These are phyloP conservation scores for Caenorhabditis sp. DNA, from an alignment of 2,888 invertebrate genomes.

Conservation along the genomic window DNA sequence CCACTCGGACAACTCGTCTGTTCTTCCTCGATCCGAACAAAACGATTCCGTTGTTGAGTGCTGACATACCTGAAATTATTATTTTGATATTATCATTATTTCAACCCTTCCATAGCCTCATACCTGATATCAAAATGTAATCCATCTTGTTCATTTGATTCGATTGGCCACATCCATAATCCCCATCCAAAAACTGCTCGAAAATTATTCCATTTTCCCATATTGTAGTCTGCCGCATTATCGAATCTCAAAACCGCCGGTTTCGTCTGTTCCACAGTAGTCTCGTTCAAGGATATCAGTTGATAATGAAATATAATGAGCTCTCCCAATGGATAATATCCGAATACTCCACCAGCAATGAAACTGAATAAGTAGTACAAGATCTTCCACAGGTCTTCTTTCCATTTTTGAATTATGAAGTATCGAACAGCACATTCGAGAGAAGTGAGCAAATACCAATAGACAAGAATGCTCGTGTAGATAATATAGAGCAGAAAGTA, in stretches of 20 bases:
- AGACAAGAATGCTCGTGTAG: conserved; percentile 70
- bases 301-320: conserved; percentile 72
- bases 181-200: conserved; percentile 76
- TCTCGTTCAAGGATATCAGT: conserved; percentile 76
- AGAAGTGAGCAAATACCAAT: conserved; percentile 67
- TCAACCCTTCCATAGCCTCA: too few species aligned
- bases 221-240: conserved; percentile 74
- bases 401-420: conserved; percentile 70
- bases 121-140: conserved; percentile 72
- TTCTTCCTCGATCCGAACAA: conserved; percentile 48
- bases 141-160: conserved; percentile 72
- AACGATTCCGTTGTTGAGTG: conserved; percentile 35
- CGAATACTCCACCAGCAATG: conserved; percentile 43
- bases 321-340: conserved; percentile 76
- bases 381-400: conserved; percentile 61
- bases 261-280: conserved; percentile 80
- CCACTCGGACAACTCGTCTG: conserved; percentile 14
- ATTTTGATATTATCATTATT: background rate
- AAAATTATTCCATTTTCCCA: conserved; percentile 72
- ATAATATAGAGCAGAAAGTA: conserved; percentile 76
- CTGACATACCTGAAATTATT: conserved; percentile 42
- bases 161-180: conserved; percentile 75
- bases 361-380: conserved; percentile 59
- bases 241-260: conserved; percentile 74
- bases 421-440: conserved; percentile 74